Evolutionary conservation across 2,113 vertebrate genomes (phyloP).

Genomic region (Pteruthius melanotis): DNA sequence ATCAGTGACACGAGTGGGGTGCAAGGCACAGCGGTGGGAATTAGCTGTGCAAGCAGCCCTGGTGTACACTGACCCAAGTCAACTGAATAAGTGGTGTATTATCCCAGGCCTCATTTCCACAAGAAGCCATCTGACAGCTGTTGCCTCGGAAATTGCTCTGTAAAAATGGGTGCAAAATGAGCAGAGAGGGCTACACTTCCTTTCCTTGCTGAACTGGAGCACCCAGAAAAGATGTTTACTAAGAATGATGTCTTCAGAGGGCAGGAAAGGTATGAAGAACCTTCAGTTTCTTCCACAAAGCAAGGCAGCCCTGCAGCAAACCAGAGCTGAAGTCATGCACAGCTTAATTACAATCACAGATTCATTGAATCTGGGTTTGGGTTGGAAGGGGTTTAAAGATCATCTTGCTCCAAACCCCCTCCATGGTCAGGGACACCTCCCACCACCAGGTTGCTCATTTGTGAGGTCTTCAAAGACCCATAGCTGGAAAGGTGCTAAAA

Average conservation of each 20-base stretch:
- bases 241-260: background rate
- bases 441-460: background rate
- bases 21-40: background rate
- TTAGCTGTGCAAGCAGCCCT: background rate
- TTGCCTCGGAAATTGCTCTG: background rate
- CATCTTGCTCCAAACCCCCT: background rate
- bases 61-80: background rate
- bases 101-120: constrained; percentile 30
- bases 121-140: constrained; percentile 28
- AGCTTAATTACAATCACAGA: background rate
- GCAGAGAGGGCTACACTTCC: background rate
- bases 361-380: background rate
- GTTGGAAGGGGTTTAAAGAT: background rate
- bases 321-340: background rate
- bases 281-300: background rate
- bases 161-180: constrained; percentile 1
- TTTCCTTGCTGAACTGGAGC: background rate
- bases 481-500: background rate
- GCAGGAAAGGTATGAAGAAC: background rate
- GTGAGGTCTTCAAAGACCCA: background rate
- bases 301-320: background rate
- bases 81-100: background rate
- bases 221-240: background rate
- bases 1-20: rapidly evolving
- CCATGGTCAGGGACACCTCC: background rate